phyloP scores from a whole-genome alignment of 1,140 invertebrate genomes.

The Drosophila sturtevanti region DNA sequence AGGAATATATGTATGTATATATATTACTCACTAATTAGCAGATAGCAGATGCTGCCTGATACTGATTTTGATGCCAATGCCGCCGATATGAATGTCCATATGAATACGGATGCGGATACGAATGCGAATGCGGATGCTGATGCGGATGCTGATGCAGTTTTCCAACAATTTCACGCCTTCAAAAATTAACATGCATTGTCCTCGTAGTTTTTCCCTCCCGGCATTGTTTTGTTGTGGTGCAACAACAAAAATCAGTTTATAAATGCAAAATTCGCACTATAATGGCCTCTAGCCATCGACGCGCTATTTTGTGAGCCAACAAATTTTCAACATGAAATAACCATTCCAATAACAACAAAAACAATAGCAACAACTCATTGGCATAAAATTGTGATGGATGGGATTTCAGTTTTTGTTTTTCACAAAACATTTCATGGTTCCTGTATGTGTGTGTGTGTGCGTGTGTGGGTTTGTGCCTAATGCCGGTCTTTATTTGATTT shows the following conservation, averaged over 20 bases:
- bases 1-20: background rate
- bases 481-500: constrained; percentile 29
- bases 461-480: constrained; percentile 17
- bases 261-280: constrained; percentile 78
- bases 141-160: constrained; percentile 42
- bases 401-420: constrained; percentile 60
- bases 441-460: constrained; percentile 4
- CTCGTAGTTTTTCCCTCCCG: background rate
- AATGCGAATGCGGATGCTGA: constrained; percentile 8
- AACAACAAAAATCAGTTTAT: constrained; percentile 70
- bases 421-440: constrained; percentile 53
- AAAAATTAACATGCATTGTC: constrained; percentile 48
- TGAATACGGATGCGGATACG: constrained; percentile 34
- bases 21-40: constrained; percentile 12
- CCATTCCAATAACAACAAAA: constrained; percentile 29
- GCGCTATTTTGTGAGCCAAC: constrained; percentile 37
- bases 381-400: constrained; percentile 72
- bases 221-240: constrained; percentile 34
- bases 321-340: constrained; percentile 49
- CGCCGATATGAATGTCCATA: constrained; percentile 31
- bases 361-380: constrained; percentile 57
- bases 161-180: constrained; percentile 58
- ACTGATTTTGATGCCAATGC: background rate
- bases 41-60: constrained; percentile 20
- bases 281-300: constrained; percentile 58